Conservation (phyloP, 2,797 vertebrate genomes). For the Microctenopoma lineatum region DNA sequence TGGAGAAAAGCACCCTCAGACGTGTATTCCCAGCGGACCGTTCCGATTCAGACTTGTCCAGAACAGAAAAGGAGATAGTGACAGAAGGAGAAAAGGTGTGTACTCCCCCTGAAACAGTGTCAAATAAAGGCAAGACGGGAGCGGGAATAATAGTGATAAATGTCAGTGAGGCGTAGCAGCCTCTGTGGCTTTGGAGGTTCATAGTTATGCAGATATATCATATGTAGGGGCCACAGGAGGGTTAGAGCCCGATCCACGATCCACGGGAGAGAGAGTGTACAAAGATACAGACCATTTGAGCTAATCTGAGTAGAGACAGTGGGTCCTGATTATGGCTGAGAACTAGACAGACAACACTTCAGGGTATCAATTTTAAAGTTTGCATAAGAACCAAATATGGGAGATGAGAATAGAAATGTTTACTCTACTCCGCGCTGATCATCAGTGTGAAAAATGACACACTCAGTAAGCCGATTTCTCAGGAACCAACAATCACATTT, state of each 20-base stretch:
- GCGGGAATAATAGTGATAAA: slow-evolving; percentile 74
- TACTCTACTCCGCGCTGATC: neutral
- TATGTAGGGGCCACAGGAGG: slow-evolving; percentile 42
- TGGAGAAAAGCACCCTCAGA: slow-evolving; percentile 34
- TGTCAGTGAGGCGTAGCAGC: slow-evolving; percentile 66
- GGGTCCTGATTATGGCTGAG: slow-evolving; percentile 4
- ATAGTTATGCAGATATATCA: slow-evolving; percentile 59
- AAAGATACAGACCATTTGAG: slow-evolving; percentile 14
- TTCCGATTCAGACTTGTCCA: slow-evolving; percentile 62
- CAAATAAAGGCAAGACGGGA: slow-evolving; percentile 65
- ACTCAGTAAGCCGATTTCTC: neutral
- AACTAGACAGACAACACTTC: neutral
- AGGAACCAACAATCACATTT: neutral
- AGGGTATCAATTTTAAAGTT: neutral
- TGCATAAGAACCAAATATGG: neutral
- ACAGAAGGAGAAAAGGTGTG: slow-evolving; percentile 44
- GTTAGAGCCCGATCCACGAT: neutral
- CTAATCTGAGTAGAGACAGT: slow-evolving; percentile 1
- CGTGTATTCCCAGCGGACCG: slow-evolving; percentile 45
- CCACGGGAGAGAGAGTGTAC: slow-evolving; percentile 1
- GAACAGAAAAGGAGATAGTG: slow-evolving; percentile 58
- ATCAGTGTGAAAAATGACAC: neutral
- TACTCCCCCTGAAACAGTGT: slow-evolving; percentile 61
- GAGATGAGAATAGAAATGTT: neutral
- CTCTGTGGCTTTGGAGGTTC: slow-evolving; percentile 43